Conservation (phyloP, 1,140 invertebrate genomes). For the Meloidogyne floridensis region DNA sequence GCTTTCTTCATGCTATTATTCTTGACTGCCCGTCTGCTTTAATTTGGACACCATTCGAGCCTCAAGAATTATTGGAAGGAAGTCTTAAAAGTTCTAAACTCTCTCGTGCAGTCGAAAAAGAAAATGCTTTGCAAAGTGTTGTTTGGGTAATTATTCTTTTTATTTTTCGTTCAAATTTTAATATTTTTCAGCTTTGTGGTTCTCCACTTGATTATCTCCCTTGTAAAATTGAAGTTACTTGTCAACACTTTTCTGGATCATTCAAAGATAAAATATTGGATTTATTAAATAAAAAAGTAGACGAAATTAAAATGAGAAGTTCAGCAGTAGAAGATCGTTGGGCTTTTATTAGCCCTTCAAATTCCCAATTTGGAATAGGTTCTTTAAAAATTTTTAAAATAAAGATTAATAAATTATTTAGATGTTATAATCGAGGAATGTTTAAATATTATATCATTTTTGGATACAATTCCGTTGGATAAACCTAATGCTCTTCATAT, state of each 20-base stretch:
- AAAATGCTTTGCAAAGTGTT: slow-evolving; percentile 19
- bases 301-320: slow-evolving; percentile 50
- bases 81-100: slow-evolving; percentile 10
- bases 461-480: slow-evolving; percentile 41
- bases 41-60: slow-evolving; percentile 49
- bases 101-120: slow-evolving; percentile 9
- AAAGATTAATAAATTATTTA: slow-evolving; percentile 11
- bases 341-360: slow-evolving; percentile 45
- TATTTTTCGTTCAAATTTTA: neutral
- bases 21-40: slow-evolving; percentile 55
- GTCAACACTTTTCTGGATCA: slow-evolving; percentile 40
- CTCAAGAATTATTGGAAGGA: slow-evolving; percentile 30
- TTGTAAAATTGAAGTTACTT: slow-evolving; percentile 32
- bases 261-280: slow-evolving; percentile 31
- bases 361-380: slow-evolving; percentile 47
- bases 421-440: slow-evolving; percentile 49
- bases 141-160: slow-evolving; percentile 1
- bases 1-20: slow-evolving; percentile 51
- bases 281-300: slow-evolving; percentile 38
- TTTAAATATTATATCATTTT: slow-evolving; percentile 36
- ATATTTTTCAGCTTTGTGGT: slow-evolving; percentile 44
- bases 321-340: slow-evolving; percentile 48
- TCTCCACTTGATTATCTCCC: slow-evolving; percentile 51
- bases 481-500: slow-evolving; percentile 32
- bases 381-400: slow-evolving; percentile 14